Evolutionary conservation across 2,113 vertebrate genomes (phyloP).

Genomic region (Neogale vison): DNA sequence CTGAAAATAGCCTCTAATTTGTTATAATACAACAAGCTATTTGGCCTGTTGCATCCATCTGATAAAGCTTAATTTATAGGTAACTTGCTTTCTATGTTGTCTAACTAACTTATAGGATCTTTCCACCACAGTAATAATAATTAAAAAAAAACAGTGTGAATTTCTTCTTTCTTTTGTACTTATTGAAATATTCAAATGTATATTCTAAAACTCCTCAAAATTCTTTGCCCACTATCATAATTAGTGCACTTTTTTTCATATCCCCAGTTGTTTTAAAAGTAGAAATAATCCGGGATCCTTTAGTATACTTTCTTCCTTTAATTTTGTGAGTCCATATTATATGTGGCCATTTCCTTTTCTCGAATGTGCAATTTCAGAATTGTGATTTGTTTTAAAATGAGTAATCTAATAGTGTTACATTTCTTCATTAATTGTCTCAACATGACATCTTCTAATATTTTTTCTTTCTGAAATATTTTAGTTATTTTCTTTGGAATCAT

Average conservation of each 20-base stretch:
- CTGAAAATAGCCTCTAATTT: not conserved
- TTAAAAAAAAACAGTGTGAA: not conserved
- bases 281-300: not conserved
- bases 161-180: not conserved
- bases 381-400: not conserved
- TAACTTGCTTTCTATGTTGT: not conserved
- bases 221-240: not conserved
- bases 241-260: not conserved
- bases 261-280: not conserved
- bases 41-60: not conserved
- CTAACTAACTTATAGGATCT: not conserved
- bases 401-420: not conserved
- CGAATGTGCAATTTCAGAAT: not conserved
- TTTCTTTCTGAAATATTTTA: constrained; percentile 40
- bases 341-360: not conserved
- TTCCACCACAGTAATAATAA: not conserved
- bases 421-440: not conserved
- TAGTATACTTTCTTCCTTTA: not conserved
- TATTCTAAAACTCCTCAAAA: not conserved
- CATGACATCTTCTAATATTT: not conserved
- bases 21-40: not conserved
- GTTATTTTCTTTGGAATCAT: constrained; percentile 3
- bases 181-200: not conserved
- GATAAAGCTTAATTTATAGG: not conserved
- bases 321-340: not conserved